phyloP scores from a whole-genome alignment of 2,888 invertebrate genomes.

The Andrena camellia region DNA sequence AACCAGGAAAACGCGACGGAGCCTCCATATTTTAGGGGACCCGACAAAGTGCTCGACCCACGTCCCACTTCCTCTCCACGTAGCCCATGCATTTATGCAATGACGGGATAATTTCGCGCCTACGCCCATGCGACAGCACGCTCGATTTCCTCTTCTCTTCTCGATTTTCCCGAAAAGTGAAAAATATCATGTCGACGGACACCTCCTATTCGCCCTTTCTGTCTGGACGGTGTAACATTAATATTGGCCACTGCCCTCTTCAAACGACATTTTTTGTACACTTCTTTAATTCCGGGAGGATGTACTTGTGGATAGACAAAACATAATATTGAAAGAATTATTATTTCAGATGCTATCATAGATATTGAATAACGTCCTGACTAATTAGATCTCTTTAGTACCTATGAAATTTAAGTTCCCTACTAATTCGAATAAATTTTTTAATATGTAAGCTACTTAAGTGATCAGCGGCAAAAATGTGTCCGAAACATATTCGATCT shows the following conservation, averaged over 20 bases:
- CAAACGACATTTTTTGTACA: not conserved
- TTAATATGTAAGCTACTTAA: not conserved
- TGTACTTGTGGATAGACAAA: not conserved
- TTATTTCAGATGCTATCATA: too few relatives aligned
- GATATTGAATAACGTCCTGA: too few relatives aligned
- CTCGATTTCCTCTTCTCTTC: conserved; percentile 71
- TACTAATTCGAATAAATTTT: too few relatives aligned
- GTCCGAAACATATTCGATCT: not conserved
- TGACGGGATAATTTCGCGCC: conserved; percentile 79
- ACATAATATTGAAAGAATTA: too few relatives aligned
- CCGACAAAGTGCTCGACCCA: conserved; percentile 74
- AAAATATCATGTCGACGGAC: conserved; percentile 24
- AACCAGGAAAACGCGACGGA: conserved; percentile 70
- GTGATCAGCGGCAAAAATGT: not conserved
- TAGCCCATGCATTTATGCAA: conserved; percentile 82
- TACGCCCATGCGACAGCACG: conserved; percentile 71
- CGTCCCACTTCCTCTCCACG: conserved; percentile 61
- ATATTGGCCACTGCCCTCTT: not conserved
- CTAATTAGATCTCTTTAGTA: too few relatives aligned
- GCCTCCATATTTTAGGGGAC: conserved; percentile 77
- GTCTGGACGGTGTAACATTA: not conserved
- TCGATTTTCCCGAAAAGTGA: conserved; percentile 46
- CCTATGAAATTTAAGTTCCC: too few relatives aligned
- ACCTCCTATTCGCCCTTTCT: not conserved
- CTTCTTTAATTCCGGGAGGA: not conserved